These are phyloP conservation scores for Hydrocynus forskahlii DNA, from an alignment of 2,797 vertebrate species.

Conservation along the genomic window DNA sequence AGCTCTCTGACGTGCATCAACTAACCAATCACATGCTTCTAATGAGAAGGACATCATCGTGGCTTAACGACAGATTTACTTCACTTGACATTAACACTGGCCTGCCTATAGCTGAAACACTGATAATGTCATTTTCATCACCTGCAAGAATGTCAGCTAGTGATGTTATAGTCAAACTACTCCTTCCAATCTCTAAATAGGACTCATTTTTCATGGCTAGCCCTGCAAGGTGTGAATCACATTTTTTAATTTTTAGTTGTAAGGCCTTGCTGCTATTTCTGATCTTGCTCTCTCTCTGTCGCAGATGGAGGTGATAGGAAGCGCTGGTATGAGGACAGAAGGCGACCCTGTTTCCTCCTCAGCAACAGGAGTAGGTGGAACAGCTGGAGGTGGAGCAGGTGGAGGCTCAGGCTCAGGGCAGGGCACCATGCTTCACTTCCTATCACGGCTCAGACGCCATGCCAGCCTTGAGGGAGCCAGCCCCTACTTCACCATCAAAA, in stretches of 20 bases:
- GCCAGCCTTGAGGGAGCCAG: slow-evolving; percentile 94
- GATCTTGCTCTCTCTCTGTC: slow-evolving; percentile 34
- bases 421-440: slow-evolving; percentile 86
- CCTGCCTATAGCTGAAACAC: too few relatives aligned
- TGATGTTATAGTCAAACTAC: too few relatives aligned
- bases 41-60: too few relatives aligned
- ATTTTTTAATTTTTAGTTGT: background rate
- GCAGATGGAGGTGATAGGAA: slow-evolving; percentile 74
- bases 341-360: slow-evolving; percentile 53
- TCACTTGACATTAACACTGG: too few relatives aligned
- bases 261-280: background rate
- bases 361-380: slow-evolving; percentile 35
- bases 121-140: too few relatives aligned
- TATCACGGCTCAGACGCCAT: slow-evolving; percentile 89
- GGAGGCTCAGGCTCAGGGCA: slow-evolving; percentile 59
- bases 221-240: too few relatives aligned
- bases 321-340: slow-evolving; percentile 42
- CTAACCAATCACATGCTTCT: too few relatives aligned
- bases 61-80: too few relatives aligned
- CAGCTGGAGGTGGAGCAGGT: slow-evolving; percentile 18
- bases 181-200: too few relatives aligned
- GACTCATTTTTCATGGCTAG: too few relatives aligned
- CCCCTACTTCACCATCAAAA: slow-evolving; percentile 91
- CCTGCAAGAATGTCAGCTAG: too few relatives aligned
- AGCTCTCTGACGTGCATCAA: too few relatives aligned